Evolutionary conservation across 2,797 vertebrate species (phyloP), one percentile per base, ranked within the genome.

Genomic region (Lacerta agilis): DNA sequence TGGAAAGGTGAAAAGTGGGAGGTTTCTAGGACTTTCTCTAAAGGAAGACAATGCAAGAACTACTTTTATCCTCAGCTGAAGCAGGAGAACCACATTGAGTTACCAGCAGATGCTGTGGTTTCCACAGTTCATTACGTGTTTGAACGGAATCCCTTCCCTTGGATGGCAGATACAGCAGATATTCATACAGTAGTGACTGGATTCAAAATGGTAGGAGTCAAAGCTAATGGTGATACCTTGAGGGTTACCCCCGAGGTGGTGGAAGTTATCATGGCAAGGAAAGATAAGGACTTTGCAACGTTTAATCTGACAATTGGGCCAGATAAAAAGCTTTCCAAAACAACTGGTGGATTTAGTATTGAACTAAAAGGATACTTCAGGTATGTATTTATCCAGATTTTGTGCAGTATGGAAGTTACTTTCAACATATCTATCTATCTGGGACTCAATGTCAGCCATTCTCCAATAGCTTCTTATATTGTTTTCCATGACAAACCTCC

Each of bases 71-170:
- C 92, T 0, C 81, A 25, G 0, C 17, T 97, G 43, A 88, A 27
- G 0, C 41, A 2, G 1, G 89, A 20, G 36, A n/a, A 55, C 1
- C 0, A 38, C 27, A 82, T 90, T 0, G n/a, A 29, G n/a, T 4
- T 90, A 38, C 1, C 55, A 0, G 4, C 2, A 0, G 64, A 92
- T 13, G 85, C 94, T 5, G 93, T 90, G 0, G 23, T 97, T 79
- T 95, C 95, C 1, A 83, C 91, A 13, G 92, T 91, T 11, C 29
- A 96, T 85, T 96, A 94, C 90, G 95, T 96, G 77, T 97, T 97
- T 91, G 58, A 94, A 3, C 77, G 94, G 0, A 95, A 93, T 76
- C 96, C 96, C 2, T 96, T 97, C 86, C 95, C 95, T 41, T 97
- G 97, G 97, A 23, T 97, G 75, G 84, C 1, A 27, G 66, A 91